Evolutionary conservation across 2,797 vertebrate genomes (phyloP).

Genomic region (Poeciliopsis gracilis): DNA sequence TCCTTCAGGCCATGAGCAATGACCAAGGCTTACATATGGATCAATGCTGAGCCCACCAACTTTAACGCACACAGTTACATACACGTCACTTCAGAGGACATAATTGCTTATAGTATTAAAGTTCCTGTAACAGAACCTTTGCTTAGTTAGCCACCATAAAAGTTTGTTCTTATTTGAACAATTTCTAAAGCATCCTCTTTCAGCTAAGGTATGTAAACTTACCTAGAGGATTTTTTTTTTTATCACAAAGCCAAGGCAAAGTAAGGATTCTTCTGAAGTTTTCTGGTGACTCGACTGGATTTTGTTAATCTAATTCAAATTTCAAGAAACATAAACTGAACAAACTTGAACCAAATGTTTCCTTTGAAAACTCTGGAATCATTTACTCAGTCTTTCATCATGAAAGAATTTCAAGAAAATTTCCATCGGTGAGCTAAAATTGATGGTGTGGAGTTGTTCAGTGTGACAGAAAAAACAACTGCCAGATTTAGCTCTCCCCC

Average conservation of each 20-base stretch:
- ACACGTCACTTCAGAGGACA: slow-evolving; percentile 3
- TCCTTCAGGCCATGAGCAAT: slow-evolving; percentile 68
- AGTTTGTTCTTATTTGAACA: neutral
- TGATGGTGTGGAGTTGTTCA: neutral
- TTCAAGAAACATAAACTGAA: neutral
- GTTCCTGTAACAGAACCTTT: neutral
- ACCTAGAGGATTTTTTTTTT: too few species aligned
- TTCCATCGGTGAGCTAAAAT: neutral
- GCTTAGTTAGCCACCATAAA: slow-evolving; percentile 13
- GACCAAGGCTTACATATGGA: slow-evolving; percentile 67
- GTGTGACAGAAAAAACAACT: neutral
- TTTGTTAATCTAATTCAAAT: neutral
- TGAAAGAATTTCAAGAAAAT: neutral
- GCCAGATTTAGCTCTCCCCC: neutral
- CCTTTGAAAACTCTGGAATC: neutral
- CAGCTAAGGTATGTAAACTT: neutral
- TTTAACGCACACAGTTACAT: slow-evolving; percentile 25
- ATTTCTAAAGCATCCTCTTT: slow-evolving; percentile 18
- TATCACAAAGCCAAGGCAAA: too few species aligned
- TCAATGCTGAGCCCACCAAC: slow-evolving; percentile 63
- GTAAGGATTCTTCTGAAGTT: neutral
- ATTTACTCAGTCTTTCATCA: neutral
- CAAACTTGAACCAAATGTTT: neutral
- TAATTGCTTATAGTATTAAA: neutral
- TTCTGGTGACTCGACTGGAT: neutral